These are phyloP conservation scores for Cosmopolites sordidus DNA, from an alignment of 2,888 invertebrate species.

Conservation along the genomic window DNA sequence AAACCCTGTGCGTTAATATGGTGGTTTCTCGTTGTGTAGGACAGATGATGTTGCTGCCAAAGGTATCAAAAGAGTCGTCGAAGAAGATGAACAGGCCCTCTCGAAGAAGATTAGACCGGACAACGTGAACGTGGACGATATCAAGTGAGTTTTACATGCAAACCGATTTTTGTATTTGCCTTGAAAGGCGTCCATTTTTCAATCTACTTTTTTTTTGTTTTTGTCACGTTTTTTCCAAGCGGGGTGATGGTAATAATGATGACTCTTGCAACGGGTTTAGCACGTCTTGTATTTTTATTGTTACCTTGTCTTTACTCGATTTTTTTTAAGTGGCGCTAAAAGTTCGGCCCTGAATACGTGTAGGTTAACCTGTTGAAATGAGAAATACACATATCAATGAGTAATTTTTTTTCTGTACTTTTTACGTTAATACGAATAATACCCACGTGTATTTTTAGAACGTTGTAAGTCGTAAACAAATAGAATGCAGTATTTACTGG, in stretches of 20 bases:
- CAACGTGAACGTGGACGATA: conserved; percentile 42
- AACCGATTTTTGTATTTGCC: neutral
- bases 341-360: too few species aligned
- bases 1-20: conserved; percentile 27
- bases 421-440: too few species aligned
- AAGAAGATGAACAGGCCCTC: conserved; percentile 31
- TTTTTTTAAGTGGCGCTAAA: too few species aligned
- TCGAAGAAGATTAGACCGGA: conserved; percentile 40
- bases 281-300: too few species aligned
- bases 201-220: conserved; percentile 5
- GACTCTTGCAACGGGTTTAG: conserved; percentile 3
- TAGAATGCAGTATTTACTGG: too few species aligned
- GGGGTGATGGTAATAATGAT: conserved; percentile 5
- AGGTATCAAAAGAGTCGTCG: conserved; percentile 39
- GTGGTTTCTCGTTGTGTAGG: conserved; percentile 25
- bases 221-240: conserved; percentile 10
- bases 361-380: too few species aligned
- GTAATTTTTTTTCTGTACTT: too few species aligned
- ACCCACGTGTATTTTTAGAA: too few species aligned
- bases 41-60: conserved; percentile 32
- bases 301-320: too few species aligned
- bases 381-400: too few species aligned
- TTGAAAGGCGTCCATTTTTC: conserved; percentile 13
- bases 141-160: conserved; percentile 38
- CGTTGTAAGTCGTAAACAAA: too few species aligned